phyloP scores from a whole-genome alignment of 2,797 vertebrate genomes.

The Potorous gilbertii region DNA sequence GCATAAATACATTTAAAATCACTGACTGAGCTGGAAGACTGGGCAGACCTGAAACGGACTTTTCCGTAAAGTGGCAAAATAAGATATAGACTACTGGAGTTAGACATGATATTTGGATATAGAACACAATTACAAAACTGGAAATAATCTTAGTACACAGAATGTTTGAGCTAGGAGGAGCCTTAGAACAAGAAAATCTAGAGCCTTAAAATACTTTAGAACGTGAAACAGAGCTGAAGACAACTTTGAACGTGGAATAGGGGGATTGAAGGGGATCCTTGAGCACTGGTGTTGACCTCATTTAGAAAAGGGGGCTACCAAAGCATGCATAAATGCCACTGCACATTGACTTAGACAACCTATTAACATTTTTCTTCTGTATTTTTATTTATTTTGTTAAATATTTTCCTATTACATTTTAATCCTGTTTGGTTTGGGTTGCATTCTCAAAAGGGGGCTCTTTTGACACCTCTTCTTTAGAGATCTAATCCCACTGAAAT shows the following conservation, averaged over 20 bases:
- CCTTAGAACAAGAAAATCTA: background rate
- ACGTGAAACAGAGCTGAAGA: background rate
- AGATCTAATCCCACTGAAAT: no score
- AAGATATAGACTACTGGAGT: background rate
- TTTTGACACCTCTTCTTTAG: fast-evolving
- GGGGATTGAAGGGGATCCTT: background rate
- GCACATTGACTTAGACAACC: background rate
- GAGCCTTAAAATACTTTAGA: background rate
- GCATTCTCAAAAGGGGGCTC: background rate
- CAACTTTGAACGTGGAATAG: background rate
- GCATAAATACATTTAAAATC: background rate
- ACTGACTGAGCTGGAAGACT: background rate
- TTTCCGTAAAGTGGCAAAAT: background rate
- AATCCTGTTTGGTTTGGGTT: background rate
- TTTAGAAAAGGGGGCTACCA: background rate
- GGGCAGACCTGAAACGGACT: background rate
- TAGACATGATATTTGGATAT: background rate
- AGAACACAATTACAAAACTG: background rate
- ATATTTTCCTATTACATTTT: background rate
- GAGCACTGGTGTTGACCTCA: background rate
- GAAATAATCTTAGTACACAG: no score
- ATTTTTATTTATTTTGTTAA: background rate
- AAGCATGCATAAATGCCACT: background rate
- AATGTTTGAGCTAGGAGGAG: background rate
- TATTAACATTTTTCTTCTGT: background rate